Evolutionary conservation across 2,888 invertebrate species (phyloP).

Genomic region (Molorchus minor): DNA sequence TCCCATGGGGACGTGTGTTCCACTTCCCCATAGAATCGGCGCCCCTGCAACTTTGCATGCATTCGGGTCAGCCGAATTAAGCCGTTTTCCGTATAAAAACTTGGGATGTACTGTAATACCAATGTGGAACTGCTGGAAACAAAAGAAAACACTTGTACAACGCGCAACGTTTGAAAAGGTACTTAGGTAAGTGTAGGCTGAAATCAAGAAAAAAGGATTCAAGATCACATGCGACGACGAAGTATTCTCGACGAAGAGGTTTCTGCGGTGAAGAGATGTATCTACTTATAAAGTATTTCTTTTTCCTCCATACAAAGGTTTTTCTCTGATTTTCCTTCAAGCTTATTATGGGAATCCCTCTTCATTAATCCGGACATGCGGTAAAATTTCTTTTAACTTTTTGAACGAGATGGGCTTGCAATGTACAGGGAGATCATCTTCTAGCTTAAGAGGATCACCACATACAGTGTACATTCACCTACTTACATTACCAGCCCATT

Average conservation of each 20-base stretch:
- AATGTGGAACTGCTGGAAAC: constrained; percentile 1
- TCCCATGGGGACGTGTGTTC: background rate
- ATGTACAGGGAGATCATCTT: too few relatives aligned
- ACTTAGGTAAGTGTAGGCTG: background rate
- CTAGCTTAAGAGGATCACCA: too few relatives aligned
- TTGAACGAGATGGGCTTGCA: too few relatives aligned
- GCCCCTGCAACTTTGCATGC: background rate
- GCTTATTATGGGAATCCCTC: constrained; percentile 11
- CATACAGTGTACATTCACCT: too few relatives aligned
- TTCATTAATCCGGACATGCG: background rate
- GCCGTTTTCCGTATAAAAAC: too few relatives aligned
- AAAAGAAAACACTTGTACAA: background rate
- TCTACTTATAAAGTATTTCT: constrained; percentile 12
- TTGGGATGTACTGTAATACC: background rate
- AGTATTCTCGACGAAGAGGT: background rate
- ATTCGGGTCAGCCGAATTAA: too few relatives aligned
- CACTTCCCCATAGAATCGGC: background rate
- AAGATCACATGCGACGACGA: background rate
- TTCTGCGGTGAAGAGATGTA: background rate
- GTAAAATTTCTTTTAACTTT: constrained; percentile 5
- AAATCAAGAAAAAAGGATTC: background rate
- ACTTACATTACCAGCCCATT: too few relatives aligned
- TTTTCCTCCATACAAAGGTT: constrained; percentile 3
- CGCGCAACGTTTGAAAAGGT: background rate
- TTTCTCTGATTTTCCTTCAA: background rate